Conservation (phyloP, 2,888 invertebrate species). For the Enchytraeus crypticus region DNA sequence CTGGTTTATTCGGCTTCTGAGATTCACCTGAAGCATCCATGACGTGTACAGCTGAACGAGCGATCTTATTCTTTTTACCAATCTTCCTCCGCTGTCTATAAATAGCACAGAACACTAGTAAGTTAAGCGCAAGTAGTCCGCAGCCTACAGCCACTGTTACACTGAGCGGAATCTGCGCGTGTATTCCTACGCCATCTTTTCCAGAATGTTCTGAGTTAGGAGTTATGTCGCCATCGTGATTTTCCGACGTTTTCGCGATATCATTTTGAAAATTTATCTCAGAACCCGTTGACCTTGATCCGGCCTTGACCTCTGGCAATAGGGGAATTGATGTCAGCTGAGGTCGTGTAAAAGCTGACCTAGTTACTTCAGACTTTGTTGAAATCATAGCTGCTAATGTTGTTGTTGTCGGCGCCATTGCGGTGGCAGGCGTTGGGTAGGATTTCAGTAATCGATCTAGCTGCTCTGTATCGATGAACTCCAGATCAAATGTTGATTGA, state of each 20-base stretch:
- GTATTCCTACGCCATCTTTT: too few relatives aligned
- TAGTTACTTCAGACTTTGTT: too few relatives aligned
- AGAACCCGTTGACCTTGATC: too few relatives aligned
- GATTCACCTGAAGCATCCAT: background rate
- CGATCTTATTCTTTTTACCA: background rate
- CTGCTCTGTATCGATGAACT: conserved; percentile 3
- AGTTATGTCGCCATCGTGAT: too few relatives aligned
- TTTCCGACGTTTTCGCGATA: too few relatives aligned
- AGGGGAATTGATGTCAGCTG: too few relatives aligned
- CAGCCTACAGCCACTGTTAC: conserved; percentile 80
- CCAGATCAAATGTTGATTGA: conserved; percentile 75
- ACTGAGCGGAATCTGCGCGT: conserved; percentile 31
- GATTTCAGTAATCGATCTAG: background rate
- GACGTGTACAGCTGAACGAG: background rate
- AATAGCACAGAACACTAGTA: conserved; percentile 84
- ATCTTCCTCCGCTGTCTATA: conserved; percentile 64
- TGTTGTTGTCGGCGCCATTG: background rate
- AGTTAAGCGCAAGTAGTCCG: conserved; percentile 78
- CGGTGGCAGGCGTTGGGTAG: background rate
- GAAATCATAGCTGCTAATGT: too few relatives aligned
- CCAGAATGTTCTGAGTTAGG: too few relatives aligned
- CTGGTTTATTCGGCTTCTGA: background rate
- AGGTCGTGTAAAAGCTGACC: too few relatives aligned
- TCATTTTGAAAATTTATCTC: too few relatives aligned
- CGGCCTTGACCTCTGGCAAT: too few relatives aligned